phyloP scores from a whole-genome alignment of 2,888 invertebrate species.

The Nasonia oneida region DNA sequence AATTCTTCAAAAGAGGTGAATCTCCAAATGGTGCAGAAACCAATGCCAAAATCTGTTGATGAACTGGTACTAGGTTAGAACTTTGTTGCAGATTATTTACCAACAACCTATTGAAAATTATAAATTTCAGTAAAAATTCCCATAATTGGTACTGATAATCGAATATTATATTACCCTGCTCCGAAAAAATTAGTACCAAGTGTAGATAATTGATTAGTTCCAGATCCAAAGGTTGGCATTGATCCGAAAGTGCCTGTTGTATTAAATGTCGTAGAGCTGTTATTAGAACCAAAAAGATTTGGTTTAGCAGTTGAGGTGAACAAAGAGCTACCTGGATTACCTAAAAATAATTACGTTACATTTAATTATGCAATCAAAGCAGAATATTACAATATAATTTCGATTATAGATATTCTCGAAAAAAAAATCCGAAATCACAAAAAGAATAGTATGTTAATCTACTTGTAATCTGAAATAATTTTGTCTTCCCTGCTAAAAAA shows the following conservation, averaged over 20 bases:
- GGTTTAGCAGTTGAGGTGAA: conserved; percentile 79
- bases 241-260: conserved; percentile 77
- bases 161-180: conserved; percentile 63
- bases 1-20: conserved; percentile 90
- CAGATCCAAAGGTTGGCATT: conserved; percentile 77
- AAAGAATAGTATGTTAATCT: no score
- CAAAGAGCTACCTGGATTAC: conserved; percentile 75
- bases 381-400: neutral
- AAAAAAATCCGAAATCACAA: no score
- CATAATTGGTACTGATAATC: no score
- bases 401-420: no score
- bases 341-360: conserved; percentile 62
- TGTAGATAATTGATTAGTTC: conserved; percentile 67
- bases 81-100: conserved; percentile 74
- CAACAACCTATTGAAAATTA: conserved; percentile 66
- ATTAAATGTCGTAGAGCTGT: conserved; percentile 79
- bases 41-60: conserved; percentile 88
- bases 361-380: conserved; percentile 51
- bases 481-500: no score
- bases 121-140: neutral
- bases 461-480: no score
- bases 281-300: conserved; percentile 81
- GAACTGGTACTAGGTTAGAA: conserved; percentile 80
- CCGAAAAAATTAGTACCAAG: conserved; percentile 72
- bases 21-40: conserved; percentile 93